phyloP scores from a whole-genome alignment of 2,888 invertebrate genomes.

The Sinohyriopsis cumingii region DNA sequence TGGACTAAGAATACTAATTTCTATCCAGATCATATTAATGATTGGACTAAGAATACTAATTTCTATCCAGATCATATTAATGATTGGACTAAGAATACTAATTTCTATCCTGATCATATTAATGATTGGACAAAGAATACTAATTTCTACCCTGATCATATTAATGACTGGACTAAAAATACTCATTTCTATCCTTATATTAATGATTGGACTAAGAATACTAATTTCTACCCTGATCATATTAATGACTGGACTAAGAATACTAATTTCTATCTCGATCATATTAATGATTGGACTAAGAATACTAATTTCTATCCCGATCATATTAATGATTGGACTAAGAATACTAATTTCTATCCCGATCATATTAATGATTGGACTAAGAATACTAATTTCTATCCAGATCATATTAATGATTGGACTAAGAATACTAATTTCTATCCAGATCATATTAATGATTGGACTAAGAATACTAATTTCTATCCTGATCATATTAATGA shows the following conservation, averaged over 20 bases:
- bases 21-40: too few relatives aligned
- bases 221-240: neutral
- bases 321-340: too few relatives aligned
- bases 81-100: neutral
- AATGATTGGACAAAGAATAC: too few relatives aligned
- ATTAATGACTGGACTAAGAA: too few relatives aligned
- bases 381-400: neutral
- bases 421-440: neutral
- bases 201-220: too few relatives aligned
- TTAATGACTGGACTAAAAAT: too few relatives aligned
- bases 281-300: too few relatives aligned
- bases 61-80: too few relatives aligned
- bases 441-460: too few relatives aligned
- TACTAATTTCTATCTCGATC: neutral
- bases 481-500: too few relatives aligned
- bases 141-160: neutral
- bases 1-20: neutral
- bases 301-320: neutral
- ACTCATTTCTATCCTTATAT: neutral
- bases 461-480: neutral
- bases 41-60: neutral
- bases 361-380: too few relatives aligned
- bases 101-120: neutral
- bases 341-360: neutral
- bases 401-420: too few relatives aligned